Conservation (phyloP, 2,797 vertebrate genomes). For the Allobates femoralis region DNA sequence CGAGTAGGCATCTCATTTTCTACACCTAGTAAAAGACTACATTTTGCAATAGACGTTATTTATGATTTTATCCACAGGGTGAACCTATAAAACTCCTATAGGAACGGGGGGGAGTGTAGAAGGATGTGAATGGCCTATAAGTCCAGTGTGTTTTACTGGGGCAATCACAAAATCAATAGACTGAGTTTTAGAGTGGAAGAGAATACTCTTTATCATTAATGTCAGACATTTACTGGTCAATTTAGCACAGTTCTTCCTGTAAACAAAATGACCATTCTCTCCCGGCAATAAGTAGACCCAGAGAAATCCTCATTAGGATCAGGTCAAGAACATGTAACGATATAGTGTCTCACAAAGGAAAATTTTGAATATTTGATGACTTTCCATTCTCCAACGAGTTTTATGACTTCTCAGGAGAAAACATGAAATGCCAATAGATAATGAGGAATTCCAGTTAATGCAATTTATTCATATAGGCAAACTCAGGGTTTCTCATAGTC, state of each 20-base stretch:
- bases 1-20: conserved; percentile 29
- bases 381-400: not conserved
- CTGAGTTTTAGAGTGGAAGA: conserved; percentile 71
- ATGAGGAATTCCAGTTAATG: not conserved
- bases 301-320: conserved; percentile 20
- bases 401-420: not conserved
- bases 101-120: conserved; percentile 65
- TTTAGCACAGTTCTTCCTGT: conserved; percentile 73
- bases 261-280: conserved; percentile 74
- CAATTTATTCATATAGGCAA: not conserved
- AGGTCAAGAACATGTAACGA: not conserved
- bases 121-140: conserved; percentile 72
- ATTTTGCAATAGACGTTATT: conserved; percentile 68
- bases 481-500: not conserved
- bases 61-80: conserved; percentile 70
- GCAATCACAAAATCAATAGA: conserved; percentile 80
- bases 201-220: conserved; percentile 63
- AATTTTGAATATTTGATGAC: not conserved
- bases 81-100: conserved; percentile 70
- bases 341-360: not conserved
- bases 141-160: conserved; percentile 73
- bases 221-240: conserved; percentile 69
- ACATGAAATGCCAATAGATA: not conserved
- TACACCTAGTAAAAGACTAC: not conserved
- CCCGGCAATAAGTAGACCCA: conserved; percentile 15